These are phyloP conservation scores for Holothuria glaberrima DNA, from an alignment of 35 echinoderm and acorn worm genomes.

Conservation along the genomic window DNA sequence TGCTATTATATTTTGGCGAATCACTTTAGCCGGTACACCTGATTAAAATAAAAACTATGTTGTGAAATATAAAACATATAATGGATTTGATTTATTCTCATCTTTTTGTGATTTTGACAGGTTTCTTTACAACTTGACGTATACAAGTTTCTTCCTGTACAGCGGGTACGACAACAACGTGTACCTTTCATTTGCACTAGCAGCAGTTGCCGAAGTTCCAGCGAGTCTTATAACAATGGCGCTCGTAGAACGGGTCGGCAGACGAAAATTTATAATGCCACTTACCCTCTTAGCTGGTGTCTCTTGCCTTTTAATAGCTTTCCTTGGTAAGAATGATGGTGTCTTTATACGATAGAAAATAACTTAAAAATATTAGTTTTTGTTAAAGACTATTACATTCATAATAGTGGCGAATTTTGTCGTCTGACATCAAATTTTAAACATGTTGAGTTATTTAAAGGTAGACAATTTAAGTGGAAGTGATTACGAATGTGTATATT, in stretches of 20 bases:
- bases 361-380: too few species aligned
- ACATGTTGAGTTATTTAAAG: too few species aligned
- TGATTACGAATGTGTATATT: too few species aligned
- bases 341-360: too few species aligned
- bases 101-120: neutral
- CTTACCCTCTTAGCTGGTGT: constrained; percentile 10
- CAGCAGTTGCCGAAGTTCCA: constrained; percentile 7
- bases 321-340: neutral
- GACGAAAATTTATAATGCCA: constrained; percentile 27
- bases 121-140: constrained; percentile 28
- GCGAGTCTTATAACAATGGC: constrained; percentile 25
- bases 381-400: too few species aligned
- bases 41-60: too few species aligned
- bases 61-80: too few species aligned
- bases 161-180: constrained; percentile 27
- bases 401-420: too few species aligned
- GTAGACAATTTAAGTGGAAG: too few species aligned
- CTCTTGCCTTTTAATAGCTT: constrained; percentile 28
- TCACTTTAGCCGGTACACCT: too few species aligned
- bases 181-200: constrained; percentile 28
- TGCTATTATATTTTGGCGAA: too few species aligned
- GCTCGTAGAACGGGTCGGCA: constrained; percentile 7
- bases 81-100: neutral
- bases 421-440: too few species aligned
- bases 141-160: constrained; percentile 42